Evolutionary conservation across 2,888 invertebrate species (phyloP).

Genomic region (Pseudococcus viburni): DNA sequence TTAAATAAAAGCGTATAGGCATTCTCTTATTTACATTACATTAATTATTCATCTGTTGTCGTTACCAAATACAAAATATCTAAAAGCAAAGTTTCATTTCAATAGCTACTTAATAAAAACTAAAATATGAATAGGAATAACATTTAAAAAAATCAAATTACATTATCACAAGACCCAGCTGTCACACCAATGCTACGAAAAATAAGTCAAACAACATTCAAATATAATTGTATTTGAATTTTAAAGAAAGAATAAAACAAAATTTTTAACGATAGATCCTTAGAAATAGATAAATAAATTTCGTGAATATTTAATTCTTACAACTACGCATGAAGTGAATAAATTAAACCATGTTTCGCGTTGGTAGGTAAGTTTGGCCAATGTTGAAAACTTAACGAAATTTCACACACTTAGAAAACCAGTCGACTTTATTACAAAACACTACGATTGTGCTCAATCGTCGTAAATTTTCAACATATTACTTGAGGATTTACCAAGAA

Average conservation of each 20-base stretch:
- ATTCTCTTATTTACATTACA: too few relatives aligned
- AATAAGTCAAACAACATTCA: constrained; percentile 22
- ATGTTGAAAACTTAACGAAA: constrained; percentile 4
- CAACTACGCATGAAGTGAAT: constrained; percentile 4
- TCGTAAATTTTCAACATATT: constrained; percentile 2
- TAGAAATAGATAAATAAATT: constrained; percentile 1
- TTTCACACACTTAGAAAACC: constrained; percentile 26
- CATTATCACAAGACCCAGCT: neutral
- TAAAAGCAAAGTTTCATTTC: neutral
- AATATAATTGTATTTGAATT: constrained; percentile 43
- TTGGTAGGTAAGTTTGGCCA: neutral
- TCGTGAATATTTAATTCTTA: constrained; percentile 30
- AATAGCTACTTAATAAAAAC: neutral
- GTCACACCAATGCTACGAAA: constrained; percentile 20
- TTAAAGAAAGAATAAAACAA: constrained; percentile 19
- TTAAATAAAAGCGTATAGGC: too few relatives aligned
- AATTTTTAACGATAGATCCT: constrained; percentile 22
- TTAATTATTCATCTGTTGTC: too few relatives aligned
- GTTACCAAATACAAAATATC: neutral
- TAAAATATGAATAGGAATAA: neutral
- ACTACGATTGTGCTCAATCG: constrained; percentile 13
- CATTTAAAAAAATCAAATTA: neutral
- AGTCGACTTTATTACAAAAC: constrained; percentile 26
- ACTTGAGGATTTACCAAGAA: neutral
- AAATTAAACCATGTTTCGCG: constrained; percentile 14